Evolutionary conservation across 2,888 invertebrate genomes (phyloP), one percentile per base, ranked within the genome.

Genomic region (Galerucella nymphaeae): DNA sequence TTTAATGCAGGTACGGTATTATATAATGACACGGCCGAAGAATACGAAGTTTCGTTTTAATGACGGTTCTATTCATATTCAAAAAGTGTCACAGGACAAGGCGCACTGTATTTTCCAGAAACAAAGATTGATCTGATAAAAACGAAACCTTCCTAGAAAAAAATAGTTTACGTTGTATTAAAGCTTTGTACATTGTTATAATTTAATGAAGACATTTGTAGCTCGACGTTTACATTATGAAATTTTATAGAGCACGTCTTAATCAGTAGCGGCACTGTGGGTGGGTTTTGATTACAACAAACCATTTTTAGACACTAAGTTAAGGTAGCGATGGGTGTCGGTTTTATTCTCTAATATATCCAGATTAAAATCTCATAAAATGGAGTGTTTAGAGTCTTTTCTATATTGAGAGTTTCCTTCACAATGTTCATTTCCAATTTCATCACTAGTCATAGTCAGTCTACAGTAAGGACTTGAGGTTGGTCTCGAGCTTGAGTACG

Each of bases 31-130:
- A 76, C 77, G 76, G 69, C 57, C 67, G 38, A 55, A 70, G 75
- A 74, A 73, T 75, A 76, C 69, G 74, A 76, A 77, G 72, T 74
- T 76, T 76, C 9, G 16, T 42, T 62, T 62, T 75, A 77, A 77
- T 76, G 75, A 76, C 70, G 65, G 30, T 71, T 66, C 73, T 71
- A 77, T 77, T 77, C 76, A 77, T 77, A 77, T 77, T 77, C 77
- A 63, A 63, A 76, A 75, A 75, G 77, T 76, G 76, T 77, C 74
- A 74, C 75, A 71, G 62, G 68, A 41, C 68, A 65, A 65, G 53
- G 61, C 65, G 69, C 64, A 65, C 65, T 67, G 66, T 55, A 68
- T 74, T 45, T 71, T 64, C 74, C 53, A 71, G 63, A 71, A 67
- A 74, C 74, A 67, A 74, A 72, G 64, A 71, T 53, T 73, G 75